These are phyloP conservation scores for Galerucella nymphaeae DNA, from an alignment of 2,888 invertebrate genomes.

Conservation along the genomic window DNA sequence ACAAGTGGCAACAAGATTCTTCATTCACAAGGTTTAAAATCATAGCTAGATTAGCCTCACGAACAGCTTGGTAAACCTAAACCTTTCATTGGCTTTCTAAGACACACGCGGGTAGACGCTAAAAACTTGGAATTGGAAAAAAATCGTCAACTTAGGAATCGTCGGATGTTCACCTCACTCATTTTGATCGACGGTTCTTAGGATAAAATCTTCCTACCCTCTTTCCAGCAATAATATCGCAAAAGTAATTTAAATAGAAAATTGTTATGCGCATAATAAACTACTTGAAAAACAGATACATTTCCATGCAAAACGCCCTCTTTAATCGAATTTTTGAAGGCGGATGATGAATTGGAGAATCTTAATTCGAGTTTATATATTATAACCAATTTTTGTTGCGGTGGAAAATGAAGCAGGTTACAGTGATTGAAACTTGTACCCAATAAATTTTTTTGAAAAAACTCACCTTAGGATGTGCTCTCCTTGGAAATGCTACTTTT, in stretches of 20 bases:
- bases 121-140: too few species aligned
- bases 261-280: conserved; percentile 42
- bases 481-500: conserved; percentile 99
- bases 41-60: too few species aligned
- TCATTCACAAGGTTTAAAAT: too few species aligned
- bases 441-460: too few species aligned
- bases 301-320: conserved; percentile 29
- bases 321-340: conserved; percentile 3
- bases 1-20: too few species aligned
- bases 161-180: conserved; percentile 24
- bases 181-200: conserved; percentile 32
- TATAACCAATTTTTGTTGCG: conserved; percentile 3
- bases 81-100: too few species aligned
- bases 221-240: conserved; percentile 20
- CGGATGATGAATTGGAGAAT: conserved; percentile 8
- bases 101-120: too few species aligned
- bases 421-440: too few species aligned
- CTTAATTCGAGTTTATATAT: not conserved
- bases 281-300: conserved; percentile 33
- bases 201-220: conserved; percentile 34
- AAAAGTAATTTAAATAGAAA: conserved; percentile 26
- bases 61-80: too few species aligned
- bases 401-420: not conserved
- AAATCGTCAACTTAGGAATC: conserved; percentile 11
- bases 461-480: conserved; percentile 98